A percentile compares a stretch with the other conserved stretches of the same genome.
These are phyloP conservation scores for Beris chalybata DNA, from an alignment of 2,888 invertebrate genomes.

Conservation along the genomic window DNA sequence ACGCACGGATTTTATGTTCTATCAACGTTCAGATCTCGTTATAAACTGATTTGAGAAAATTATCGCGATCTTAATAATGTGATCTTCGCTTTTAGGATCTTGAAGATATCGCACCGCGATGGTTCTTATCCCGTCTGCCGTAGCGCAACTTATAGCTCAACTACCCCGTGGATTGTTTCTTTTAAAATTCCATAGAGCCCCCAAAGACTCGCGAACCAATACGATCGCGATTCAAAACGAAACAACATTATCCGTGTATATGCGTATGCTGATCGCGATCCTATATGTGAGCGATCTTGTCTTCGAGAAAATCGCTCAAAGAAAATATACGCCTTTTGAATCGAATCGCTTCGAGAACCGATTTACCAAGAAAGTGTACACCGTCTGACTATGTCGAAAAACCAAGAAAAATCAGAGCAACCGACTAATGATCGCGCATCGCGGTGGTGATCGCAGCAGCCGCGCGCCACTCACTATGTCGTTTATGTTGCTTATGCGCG, in stretches of 20 bases:
- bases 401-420: not conserved
- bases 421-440: not conserved
- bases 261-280: too few relatives aligned
- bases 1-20: conserved; percentile 19
- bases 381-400: too few relatives aligned
- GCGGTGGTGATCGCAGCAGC: not conserved
- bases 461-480: not conserved
- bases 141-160: conserved; percentile 2
- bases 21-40: conserved; percentile 33
- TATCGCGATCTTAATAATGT: conserved; percentile 14
- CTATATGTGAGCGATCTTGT: too few relatives aligned
- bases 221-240: not conserved
- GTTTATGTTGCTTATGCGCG: conserved; percentile 4
- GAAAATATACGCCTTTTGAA: not conserved
- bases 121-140: conserved; percentile 15
- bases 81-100: conserved; percentile 23
- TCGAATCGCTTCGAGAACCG: too few relatives aligned
- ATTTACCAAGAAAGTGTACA: too few relatives aligned
- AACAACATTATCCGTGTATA: too few relatives aligned
- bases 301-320: too few relatives aligned
- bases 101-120: conserved; percentile 12
- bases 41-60: conserved; percentile 30
- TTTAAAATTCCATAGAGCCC: conserved; percentile 12
- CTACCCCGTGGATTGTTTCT: conserved; percentile 27
- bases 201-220: not conserved